These are phyloP conservation scores for Typhlichthys eigenmanni DNA, from an alignment of 2,797 vertebrate genomes.

Conservation along the genomic window DNA sequence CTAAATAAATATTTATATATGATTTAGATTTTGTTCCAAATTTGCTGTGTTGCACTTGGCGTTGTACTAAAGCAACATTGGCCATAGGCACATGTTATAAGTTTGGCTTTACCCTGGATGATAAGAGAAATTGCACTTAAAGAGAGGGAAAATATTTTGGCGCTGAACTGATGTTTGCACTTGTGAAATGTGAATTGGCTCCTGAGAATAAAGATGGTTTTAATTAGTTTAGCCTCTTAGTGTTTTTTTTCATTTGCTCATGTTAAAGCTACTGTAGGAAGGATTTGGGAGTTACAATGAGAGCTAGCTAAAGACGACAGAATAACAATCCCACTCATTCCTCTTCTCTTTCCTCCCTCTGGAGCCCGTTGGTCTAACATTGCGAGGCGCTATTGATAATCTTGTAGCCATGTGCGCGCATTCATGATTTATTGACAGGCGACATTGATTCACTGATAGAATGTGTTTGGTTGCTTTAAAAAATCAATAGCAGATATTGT, in stretches of 20 bases:
- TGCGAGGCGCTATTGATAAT: too few species aligned
- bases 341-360: too few species aligned
- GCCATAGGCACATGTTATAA: constrained; percentile 25
- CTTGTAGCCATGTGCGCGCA: too few species aligned
- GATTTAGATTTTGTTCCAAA: constrained; percentile 34
- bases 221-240: constrained; percentile 58
- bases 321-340: too few species aligned
- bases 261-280: too few species aligned
- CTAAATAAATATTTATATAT: constrained; percentile 12
- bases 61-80: constrained; percentile 34
- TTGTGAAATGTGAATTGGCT: constrained; percentile 71
- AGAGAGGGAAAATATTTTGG: constrained; percentile 34
- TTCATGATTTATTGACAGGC: too few species aligned
- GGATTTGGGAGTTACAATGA: too few species aligned
- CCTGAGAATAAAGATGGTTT: constrained; percentile 81
- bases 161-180: constrained; percentile 61
- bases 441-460: too few species aligned
- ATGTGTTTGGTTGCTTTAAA: too few species aligned
- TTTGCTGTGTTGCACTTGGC: constrained; percentile 49
- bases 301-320: too few species aligned
- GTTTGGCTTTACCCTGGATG: constrained; percentile 35
- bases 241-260: constrained; percentile 5
- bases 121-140: constrained; percentile 47
- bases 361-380: too few species aligned
- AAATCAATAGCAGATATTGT: too few species aligned